Percentiles rank a stretch among this genome's conserved stretches.
Conservation (phyloP, 2,797 vertebrate genomes). For the Diplodus puntazzo region DNA sequence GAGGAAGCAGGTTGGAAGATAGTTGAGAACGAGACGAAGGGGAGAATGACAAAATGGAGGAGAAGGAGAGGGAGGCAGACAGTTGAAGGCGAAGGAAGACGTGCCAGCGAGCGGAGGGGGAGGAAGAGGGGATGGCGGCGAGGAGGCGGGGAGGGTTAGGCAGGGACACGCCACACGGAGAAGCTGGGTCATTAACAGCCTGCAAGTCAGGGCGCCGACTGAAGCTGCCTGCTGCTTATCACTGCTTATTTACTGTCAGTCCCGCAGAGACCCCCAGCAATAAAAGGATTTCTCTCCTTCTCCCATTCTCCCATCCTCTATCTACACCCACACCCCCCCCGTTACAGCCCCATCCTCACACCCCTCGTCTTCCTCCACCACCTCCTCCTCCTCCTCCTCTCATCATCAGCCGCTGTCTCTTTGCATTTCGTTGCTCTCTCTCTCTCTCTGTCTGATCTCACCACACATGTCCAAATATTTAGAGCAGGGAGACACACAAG, state of each 20-base stretch:
- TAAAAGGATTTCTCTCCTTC: slow-evolving; percentile 50
- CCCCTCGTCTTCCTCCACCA: not conserved
- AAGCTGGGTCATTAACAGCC: slow-evolving; percentile 79
- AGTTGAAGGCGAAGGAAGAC: slow-evolving; percentile 5
- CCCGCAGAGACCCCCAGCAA: slow-evolving; percentile 69
- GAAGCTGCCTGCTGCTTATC: slow-evolving; percentile 77
- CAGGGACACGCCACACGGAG: slow-evolving; percentile 47
- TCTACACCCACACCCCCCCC: slow-evolving; percentile 25
- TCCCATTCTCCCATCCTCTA: slow-evolving; percentile 30
- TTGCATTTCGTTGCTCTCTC: slow-evolving; percentile 40
- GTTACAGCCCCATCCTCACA: not conserved
- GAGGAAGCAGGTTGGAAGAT: slow-evolving; percentile 44
- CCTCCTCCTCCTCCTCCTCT: slow-evolving; percentile 7
- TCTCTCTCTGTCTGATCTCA: slow-evolving; percentile 50
- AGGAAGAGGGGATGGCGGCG: not conserved
- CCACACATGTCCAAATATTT: slow-evolving; percentile 47
- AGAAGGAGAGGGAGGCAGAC: slow-evolving; percentile 9
- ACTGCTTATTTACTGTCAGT: slow-evolving; percentile 70
- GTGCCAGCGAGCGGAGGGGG: not conserved
- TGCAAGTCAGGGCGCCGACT: slow-evolving; percentile 63
- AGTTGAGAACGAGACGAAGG: slow-evolving; percentile 24
- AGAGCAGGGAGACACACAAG: slow-evolving; percentile 26
- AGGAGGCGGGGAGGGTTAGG: slow-evolving; percentile 42
- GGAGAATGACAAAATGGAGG: slow-evolving; percentile 45
- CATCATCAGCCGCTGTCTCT: slow-evolving; percentile 60